Percentiles rank a stretch among this genome's conserved stretches.
These are phyloP conservation scores for Rostratula benghalensis DNA, from an alignment of 2,113 vertebrate species.

Conservation along the genomic window DNA sequence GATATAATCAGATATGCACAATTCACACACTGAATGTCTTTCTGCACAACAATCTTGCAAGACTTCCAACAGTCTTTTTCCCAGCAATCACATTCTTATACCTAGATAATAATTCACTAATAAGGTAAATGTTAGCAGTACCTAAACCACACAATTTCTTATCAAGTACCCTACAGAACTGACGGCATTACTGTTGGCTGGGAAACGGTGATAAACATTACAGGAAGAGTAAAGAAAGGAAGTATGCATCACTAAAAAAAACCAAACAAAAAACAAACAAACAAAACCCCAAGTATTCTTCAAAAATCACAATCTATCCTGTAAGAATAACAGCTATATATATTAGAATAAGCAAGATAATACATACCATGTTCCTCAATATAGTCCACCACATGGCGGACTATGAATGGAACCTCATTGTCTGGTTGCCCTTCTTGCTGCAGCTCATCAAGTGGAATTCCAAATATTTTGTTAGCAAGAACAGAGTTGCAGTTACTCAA, in stretches of 20 bases:
- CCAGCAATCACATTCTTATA: neutral
- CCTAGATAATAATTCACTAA: neutral
- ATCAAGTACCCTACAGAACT: neutral
- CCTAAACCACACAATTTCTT: neutral
- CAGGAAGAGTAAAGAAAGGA: neutral
- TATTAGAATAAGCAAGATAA: neutral
- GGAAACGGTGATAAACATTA: neutral
- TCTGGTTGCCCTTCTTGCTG: constrained; percentile 90
- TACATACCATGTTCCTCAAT: constrained; percentile 96
- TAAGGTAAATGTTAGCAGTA: neutral
- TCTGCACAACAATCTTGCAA: neutral
- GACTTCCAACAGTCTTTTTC: neutral
- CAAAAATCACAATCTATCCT: neutral
- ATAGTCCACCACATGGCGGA: constrained; percentile 96
- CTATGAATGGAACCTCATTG: constrained; percentile 92
- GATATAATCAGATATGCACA: neutral
- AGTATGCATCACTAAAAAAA: neutral
- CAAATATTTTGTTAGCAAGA: constrained; percentile 93
- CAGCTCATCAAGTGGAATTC: constrained; percentile 96
- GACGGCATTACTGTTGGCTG: neutral
- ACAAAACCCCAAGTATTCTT: neutral
- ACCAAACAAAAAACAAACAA: too few relatives aligned
- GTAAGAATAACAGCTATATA: neutral
- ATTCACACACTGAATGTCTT: neutral
- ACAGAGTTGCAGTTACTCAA: constrained; percentile 92